Evolutionary conservation across 2,113 vertebrate species (phyloP).

Genomic region (Condylura cristata): DNA sequence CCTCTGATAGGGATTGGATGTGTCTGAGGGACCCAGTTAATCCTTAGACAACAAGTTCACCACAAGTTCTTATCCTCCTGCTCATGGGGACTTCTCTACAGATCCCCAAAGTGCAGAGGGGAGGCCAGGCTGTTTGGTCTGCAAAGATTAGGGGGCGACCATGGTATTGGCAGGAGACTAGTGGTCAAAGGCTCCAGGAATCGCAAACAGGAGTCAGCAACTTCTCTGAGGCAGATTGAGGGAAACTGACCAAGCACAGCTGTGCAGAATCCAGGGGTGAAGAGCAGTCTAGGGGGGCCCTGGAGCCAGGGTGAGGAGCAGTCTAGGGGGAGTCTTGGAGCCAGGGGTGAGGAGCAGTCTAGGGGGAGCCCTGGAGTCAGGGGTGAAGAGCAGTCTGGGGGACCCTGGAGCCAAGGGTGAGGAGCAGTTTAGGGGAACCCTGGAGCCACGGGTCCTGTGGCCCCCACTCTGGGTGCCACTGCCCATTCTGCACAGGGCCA

Average conservation of each 20-base stretch:
- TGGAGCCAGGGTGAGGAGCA: too few relatives aligned
- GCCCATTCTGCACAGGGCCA: background rate
- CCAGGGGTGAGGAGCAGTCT: too few relatives aligned
- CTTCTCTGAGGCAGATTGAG: background rate
- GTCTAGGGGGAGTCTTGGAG: too few relatives aligned
- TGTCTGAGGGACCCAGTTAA: background rate
- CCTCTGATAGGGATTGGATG: background rate
- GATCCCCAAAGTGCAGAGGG: too few relatives aligned
- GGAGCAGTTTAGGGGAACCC: too few relatives aligned
- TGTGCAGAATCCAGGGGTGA: rapidly evolving
- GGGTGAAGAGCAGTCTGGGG: too few relatives aligned
- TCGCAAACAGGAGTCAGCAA: background rate
- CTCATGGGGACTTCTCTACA: background rate
- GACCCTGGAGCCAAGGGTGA: too few relatives aligned
- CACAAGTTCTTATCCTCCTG: background rate
- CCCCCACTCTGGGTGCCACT: too few relatives aligned
- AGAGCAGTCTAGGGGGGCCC: too few relatives aligned
- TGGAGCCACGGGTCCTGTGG: rapidly evolving
- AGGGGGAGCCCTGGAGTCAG: too few relatives aligned
- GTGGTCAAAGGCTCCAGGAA: background rate
- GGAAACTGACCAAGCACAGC: rapidly evolving
- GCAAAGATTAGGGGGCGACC: background rate
- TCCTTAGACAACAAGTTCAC: background rate
- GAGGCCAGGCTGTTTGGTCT: background rate
- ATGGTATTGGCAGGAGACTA: background rate